Evolutionary conservation across 2,888 invertebrate genomes (phyloP).

Genomic region (Acleris cristana): DNA sequence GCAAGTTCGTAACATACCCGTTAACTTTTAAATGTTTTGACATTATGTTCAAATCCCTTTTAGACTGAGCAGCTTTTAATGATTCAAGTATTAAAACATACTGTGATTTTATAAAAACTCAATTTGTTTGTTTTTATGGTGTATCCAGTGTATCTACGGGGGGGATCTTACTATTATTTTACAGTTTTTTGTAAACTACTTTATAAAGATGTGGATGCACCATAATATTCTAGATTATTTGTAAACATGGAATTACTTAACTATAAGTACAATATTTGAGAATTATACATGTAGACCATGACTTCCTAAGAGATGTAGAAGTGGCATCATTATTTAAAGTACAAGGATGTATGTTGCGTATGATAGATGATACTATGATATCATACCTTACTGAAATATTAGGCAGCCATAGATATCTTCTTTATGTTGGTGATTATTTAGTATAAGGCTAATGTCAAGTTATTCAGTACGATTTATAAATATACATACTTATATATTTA

Average conservation of each 20-base stretch:
- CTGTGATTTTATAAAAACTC: no score
- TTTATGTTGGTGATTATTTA: constrained; percentile 27
- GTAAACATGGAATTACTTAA: not conserved
- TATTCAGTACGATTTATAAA: constrained; percentile 24
- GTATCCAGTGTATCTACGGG: no score
- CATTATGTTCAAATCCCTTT: no score
- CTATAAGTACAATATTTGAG: not conserved
- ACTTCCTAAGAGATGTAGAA: not conserved
- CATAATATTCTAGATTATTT: no score
- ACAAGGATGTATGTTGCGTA: not conserved
- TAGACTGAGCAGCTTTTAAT: no score
- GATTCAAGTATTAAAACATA: no score
- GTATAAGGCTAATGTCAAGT: constrained; percentile 19
- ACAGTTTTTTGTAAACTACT: no score
- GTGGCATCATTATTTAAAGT: not conserved
- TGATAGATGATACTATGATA: not conserved
- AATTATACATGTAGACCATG: constrained; percentile 1
- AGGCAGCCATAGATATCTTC: constrained; percentile 3
- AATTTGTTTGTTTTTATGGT: no score
- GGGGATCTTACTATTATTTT: no score
- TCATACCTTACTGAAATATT: not conserved
- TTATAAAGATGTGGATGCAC: no score
- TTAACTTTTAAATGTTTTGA: no score
- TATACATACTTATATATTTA: constrained; percentile 32
- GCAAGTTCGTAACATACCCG: no score